Conservation (phyloP, 2,888 invertebrate genomes). For the Erebia aethiops region DNA sequence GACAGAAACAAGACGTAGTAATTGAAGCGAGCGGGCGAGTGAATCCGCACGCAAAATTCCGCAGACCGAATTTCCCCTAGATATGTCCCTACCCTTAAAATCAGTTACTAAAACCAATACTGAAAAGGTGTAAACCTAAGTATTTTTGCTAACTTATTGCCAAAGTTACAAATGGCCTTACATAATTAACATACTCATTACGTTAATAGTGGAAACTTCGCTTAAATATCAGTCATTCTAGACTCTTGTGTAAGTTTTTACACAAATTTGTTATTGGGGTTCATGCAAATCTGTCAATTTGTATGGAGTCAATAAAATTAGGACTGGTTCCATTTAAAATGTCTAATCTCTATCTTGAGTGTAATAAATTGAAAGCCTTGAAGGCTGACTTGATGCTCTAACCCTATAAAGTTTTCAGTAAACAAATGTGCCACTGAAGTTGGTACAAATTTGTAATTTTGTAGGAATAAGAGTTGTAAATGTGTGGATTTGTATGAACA, state of each 20-base stretch:
- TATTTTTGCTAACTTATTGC: constrained; percentile 75
- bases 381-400: too few species aligned
- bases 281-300: not conserved
- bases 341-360: not conserved
- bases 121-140: constrained; percentile 73
- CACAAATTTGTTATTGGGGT: not conserved
- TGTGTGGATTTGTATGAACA: too few species aligned
- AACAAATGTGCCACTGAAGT: not conserved
- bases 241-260: not conserved
- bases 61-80: not conserved
- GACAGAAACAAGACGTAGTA: too few species aligned
- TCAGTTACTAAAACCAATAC: constrained; percentile 75
- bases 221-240: constrained; percentile 44
- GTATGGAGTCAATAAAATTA: not conserved
- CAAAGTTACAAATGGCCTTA: constrained; percentile 65
- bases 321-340: not conserved
- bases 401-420: not conserved
- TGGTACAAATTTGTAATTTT: not conserved
- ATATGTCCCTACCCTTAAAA: constrained; percentile 42
- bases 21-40: too few species aligned
- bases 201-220: constrained; percentile 38
- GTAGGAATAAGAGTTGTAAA: not conserved
- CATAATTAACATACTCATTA: constrained; percentile 46
- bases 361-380: not conserved
- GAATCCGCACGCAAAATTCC: not conserved